Base-by-base conservation (phyloP, 2,888 invertebrate genomes). In the Piscicola geometra region DNA sequence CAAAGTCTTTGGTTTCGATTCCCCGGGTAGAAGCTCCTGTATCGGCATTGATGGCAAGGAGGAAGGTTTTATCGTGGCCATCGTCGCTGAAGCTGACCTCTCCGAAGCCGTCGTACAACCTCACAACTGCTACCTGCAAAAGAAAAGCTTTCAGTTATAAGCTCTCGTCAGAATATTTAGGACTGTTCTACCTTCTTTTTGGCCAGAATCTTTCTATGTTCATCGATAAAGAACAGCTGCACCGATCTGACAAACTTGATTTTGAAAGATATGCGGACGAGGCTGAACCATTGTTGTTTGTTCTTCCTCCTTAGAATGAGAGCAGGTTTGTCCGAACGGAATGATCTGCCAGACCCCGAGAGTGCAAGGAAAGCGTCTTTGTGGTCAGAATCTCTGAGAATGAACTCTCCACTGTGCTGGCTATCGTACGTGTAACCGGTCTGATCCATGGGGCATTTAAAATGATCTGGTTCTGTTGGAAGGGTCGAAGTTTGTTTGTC, bases 251-350 rank as follows among this genome's bases (percentile, higher is more conserved):
- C 72, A 72, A 28, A 32, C n/a, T 50, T 50, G n/a, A 56, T 33
- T 15, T 72, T 50, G 47, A 72, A 72, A n/a, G 30, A 30, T 3
- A 72, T 18, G 15, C 35, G 15, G 28, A 56, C 35, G 21, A 41
- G 32, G 52, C 25, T 56, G 56, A 72, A 72, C 52, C 56, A 72
- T 5, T 72, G 52, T n/a, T n/a, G n/a, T 25, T 36, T 47, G 36
- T 30, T 28, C 18, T 28, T 72, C 30, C 33, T 72, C 47, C 56
- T 72, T n/a, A 35, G 32, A 5, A 72, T 47, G 52, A 72, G 32
- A 3, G 47, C 21, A 28, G n/a, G 9, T 64, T 72, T 50, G 21
- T 47, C 21, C 21, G 50, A 15, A 15, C 21, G 9, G 50, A 47
- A 47, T 15, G 50, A 47, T 15, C 21, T 21, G 21, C 21, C 21